Percentiles rank a stretch among this genome's conserved stretches.
Conservation (phyloP, 53 echinoderm and acorn worm species). For the Temnopleurus reevesii region DNA sequence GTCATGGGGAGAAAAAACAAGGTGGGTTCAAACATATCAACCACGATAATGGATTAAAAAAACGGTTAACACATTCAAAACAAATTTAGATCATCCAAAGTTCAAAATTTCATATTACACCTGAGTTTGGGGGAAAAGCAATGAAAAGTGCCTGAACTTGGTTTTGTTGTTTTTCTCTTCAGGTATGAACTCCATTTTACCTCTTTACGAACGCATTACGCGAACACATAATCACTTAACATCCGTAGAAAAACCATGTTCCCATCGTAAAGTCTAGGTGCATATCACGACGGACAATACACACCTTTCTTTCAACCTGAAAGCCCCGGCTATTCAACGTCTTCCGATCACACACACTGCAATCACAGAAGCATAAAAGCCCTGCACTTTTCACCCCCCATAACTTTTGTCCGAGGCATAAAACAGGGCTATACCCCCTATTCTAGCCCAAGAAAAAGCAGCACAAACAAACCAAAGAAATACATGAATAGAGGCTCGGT, state of each 20-base stretch:
- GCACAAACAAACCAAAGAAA: neutral
- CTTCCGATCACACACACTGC: slow-evolving; percentile 13
- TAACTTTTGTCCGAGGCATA: neutral
- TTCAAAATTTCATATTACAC: too few species aligned
- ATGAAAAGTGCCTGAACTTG: neutral
- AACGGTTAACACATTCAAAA: too few species aligned
- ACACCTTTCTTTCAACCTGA: neutral
- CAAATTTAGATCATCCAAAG: too few species aligned
- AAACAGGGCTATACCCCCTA: slow-evolving; percentile 17
- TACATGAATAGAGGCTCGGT: neutral
- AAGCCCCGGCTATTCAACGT: neutral
- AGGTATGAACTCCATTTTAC: neutral
- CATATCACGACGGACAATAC: neutral
- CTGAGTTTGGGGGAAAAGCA: neutral
- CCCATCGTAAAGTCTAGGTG: slow-evolving; percentile 18
- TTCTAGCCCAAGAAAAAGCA: neutral
- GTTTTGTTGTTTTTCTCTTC: neutral
- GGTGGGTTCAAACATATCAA: too few species aligned
- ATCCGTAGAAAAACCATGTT: neutral
- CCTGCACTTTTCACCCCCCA: slow-evolving; percentile 31
- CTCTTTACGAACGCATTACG: neutral
- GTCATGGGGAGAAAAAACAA: too few species aligned
- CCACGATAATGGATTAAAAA: too few species aligned
- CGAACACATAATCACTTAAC: neutral
- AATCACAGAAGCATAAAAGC: slow-evolving; percentile 2